A percentile compares a stretch with the other conserved stretches of the same genome.
Evolutionary conservation across 2,113 vertebrate species (phyloP).

Genomic region (Seriola dumerili): DNA sequence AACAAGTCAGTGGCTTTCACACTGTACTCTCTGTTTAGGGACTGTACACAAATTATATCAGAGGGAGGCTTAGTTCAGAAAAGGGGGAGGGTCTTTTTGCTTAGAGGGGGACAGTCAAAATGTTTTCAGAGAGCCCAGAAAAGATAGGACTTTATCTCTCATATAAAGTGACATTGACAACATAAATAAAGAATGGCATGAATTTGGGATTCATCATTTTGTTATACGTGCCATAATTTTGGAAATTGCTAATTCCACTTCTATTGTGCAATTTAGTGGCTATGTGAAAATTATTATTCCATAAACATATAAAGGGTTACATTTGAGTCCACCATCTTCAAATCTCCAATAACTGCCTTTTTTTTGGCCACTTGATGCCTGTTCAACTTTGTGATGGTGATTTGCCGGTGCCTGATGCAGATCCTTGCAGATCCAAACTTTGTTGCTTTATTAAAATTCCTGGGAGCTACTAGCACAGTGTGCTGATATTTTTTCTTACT

Average conservation of each 20-base stretch:
- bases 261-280: background rate
- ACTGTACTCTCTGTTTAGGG: background rate
- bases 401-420: too few species aligned
- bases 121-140: background rate
- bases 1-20: constrained; percentile 20
- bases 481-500: background rate
- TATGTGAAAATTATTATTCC: background rate
- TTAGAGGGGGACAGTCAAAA: background rate
- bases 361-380: too few species aligned
- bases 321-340: background rate
- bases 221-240: background rate
- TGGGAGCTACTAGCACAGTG: too few species aligned
- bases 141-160: background rate
- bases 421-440: too few species aligned
- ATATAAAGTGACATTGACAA: background rate
- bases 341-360: background rate
- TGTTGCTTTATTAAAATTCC: too few species aligned
- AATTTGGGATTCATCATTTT: background rate
- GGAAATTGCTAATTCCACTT: background rate
- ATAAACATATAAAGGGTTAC: background rate
- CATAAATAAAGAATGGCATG: background rate
- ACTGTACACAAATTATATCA: background rate
- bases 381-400: too few species aligned
- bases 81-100: background rate
- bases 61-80: background rate